These are phyloP conservation scores for Mus spretus DNA, from an alignment of 2,797 vertebrate genomes.

Conservation along the genomic window DNA sequence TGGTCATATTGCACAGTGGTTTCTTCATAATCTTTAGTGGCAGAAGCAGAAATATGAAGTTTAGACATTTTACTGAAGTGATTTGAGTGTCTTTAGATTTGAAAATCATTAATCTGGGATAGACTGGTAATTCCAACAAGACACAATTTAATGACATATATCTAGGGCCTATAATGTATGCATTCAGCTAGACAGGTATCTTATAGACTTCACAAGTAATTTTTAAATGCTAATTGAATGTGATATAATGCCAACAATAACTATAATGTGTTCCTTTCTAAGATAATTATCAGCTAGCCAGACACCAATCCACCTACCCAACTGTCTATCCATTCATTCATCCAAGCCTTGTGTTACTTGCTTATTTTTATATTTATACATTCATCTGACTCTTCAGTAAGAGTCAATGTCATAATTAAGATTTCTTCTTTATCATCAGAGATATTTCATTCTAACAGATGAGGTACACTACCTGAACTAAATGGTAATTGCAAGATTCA, in stretches of 20 bases:
- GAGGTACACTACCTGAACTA: neutral
- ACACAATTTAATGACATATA: neutral
- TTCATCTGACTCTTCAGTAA: too few species aligned
- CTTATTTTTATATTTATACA: too few species aligned
- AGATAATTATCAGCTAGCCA: neutral
- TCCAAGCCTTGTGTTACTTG: too few species aligned
- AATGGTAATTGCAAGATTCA: neutral
- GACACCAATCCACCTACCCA: neutral
- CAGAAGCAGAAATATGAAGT: neutral
- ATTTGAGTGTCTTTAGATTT: neutral
- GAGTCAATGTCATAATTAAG: neutral
- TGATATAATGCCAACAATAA: neutral
- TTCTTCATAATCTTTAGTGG: neutral
- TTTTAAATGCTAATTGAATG: neutral
- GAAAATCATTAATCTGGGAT: neutral
- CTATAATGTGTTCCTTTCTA: neutral
- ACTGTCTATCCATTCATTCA: neutral
- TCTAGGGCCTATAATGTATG: neutral
- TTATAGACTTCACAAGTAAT: neutral
- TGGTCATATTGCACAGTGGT: neutral
- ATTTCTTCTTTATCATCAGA: neutral
- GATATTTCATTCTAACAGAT: neutral
- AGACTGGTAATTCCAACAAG: neutral
- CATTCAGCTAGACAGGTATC: neutral
- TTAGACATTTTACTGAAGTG: neutral